Evolutionary conservation across 2,113 vertebrate species (phyloP).

Genomic region (human): DNA sequence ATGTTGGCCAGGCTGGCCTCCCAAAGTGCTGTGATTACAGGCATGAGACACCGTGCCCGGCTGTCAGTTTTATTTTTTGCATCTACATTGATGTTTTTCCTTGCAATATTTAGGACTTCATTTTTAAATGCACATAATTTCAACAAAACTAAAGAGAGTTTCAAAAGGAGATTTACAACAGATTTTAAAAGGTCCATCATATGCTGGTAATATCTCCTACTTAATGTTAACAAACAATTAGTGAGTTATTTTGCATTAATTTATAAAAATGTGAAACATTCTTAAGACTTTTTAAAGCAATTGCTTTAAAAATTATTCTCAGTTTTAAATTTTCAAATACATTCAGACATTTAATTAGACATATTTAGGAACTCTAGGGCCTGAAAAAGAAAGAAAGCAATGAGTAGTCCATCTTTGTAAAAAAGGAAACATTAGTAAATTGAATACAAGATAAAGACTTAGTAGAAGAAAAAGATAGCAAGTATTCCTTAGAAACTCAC

Average conservation of each 20-base stretch:
- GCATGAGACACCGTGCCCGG: rapidly evolving
- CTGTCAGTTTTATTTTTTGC: background rate
- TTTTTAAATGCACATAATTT: background rate
- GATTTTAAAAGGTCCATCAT: background rate
- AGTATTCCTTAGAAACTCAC: background rate
- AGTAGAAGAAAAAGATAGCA: background rate
- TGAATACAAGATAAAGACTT: background rate
- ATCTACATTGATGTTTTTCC: background rate
- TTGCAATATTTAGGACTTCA: background rate
- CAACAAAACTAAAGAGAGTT: background rate
- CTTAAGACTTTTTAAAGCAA: background rate
- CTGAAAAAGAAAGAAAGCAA: background rate
- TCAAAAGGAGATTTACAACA: background rate
- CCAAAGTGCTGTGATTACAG: too few species aligned
- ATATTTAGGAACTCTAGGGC: background rate
- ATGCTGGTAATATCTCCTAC: background rate
- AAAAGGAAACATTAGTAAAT: background rate
- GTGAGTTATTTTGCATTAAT: background rate
- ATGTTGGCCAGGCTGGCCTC: too few species aligned
- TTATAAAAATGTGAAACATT: background rate
- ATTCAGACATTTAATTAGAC: background rate
- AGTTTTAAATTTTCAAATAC: background rate
- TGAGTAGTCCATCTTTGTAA: background rate
- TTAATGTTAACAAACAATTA: background rate
- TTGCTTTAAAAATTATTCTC: background rate